phyloP scores from a whole-genome alignment of 2,888 invertebrate genomes.

The Drosophila longiperda region DNA sequence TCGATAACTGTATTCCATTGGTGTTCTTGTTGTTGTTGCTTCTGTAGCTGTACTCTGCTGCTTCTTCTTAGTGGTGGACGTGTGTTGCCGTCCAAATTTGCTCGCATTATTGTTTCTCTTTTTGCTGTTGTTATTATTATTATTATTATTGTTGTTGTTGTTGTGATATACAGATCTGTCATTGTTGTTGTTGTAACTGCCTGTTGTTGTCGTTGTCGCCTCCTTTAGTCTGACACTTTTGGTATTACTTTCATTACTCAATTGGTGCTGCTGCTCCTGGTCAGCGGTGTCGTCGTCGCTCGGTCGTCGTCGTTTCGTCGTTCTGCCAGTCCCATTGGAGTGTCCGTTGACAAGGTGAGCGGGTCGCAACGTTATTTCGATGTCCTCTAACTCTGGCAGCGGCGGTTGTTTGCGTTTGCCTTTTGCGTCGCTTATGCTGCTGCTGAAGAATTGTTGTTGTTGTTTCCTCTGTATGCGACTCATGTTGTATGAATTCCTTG shows the following conservation, averaged over 20 bases:
- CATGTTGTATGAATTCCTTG: constrained; percentile 40
- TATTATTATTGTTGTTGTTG: constrained; percentile 51
- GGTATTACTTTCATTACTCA: constrained; percentile 53
- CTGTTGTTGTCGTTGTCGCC: constrained; percentile 12
- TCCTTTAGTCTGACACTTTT: constrained; percentile 52
- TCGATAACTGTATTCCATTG: constrained; percentile 60
- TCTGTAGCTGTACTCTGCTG: constrained; percentile 1
- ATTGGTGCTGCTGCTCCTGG: constrained; percentile 22
- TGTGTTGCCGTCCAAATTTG: constrained; percentile 34
- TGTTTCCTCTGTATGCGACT: constrained; percentile 56
- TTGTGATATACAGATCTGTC: constrained; percentile 43
- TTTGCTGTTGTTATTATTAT: constrained; percentile 49
- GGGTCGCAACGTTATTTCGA: constrained; percentile 21
- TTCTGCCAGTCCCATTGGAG: constrained; percentile 46
- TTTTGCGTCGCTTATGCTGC: constrained; percentile 33
- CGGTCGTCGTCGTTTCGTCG: constrained; percentile 29
- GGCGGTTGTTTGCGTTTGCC: constrained; percentile 39
- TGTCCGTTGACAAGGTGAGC: constrained; percentile 57
- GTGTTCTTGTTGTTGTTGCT: constrained; percentile 7
- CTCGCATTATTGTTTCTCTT: constrained; percentile 58
- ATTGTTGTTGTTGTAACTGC: constrained; percentile 52
- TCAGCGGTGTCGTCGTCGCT: constrained; percentile 24
- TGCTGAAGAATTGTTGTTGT: constrained; percentile 41
- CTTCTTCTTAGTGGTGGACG: constrained; percentile 24
- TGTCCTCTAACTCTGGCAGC: constrained; percentile 16